phyloP scores from a whole-genome alignment of 1,140 invertebrate genomes.

The Ceratoteleas bidentatus region DNA sequence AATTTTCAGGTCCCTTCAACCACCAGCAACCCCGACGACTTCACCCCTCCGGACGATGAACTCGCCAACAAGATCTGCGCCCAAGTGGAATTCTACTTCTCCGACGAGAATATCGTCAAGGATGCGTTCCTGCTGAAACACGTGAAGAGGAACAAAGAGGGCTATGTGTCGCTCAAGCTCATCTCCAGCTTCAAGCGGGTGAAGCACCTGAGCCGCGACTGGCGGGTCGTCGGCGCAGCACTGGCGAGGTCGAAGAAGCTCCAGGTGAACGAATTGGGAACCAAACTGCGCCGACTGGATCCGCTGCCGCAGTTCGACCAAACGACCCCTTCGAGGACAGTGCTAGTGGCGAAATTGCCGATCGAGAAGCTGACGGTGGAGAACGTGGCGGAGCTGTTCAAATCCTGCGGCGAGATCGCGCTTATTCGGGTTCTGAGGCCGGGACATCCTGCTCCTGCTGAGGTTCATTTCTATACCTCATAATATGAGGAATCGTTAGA shows the following conservation, averaged over 20 bases:
- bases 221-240: slow-evolving; percentile 93
- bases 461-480: slow-evolving; percentile 83
- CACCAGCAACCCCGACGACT: slow-evolving; percentile 66
- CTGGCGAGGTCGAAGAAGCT: slow-evolving; percentile 89
- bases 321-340: slow-evolving; percentile 93
- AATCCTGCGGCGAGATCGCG: slow-evolving; percentile 92
- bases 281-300: slow-evolving; percentile 92
- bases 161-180: slow-evolving; percentile 95
- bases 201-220: slow-evolving; percentile 95
- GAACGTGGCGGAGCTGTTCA: slow-evolving; percentile 93
- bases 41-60: slow-evolving; percentile 85
- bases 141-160: slow-evolving; percentile 95
- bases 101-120: slow-evolving; percentile 95
- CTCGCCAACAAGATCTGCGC: slow-evolving; percentile 88
- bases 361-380: slow-evolving; percentile 92
- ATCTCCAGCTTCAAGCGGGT: slow-evolving; percentile 97
- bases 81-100: slow-evolving; percentile 96
- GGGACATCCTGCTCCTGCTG: slow-evolving; percentile 92
- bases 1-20: not conserved
- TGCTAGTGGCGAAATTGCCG: slow-evolving; percentile 92
- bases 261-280: slow-evolving; percentile 94
- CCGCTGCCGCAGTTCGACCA: slow-evolving; percentile 94
- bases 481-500: no score
- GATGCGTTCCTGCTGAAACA: slow-evolving; percentile 97
- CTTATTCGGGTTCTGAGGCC: slow-evolving; percentile 92